Conservation (phyloP, 2,888 invertebrate genomes). For the Adelognathus sp. region DNA sequence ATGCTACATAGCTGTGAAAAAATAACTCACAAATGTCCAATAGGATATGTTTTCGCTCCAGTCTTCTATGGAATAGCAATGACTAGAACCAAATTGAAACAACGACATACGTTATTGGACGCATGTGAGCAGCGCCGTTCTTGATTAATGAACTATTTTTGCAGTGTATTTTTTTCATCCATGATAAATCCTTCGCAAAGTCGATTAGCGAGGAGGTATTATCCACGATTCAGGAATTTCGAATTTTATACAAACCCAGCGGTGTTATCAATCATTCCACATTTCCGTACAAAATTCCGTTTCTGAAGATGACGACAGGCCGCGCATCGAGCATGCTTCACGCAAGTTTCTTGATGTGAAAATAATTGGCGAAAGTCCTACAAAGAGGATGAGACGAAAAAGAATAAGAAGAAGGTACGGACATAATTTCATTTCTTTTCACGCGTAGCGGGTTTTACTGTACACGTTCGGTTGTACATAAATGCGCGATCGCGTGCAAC, state of each 20-base stretch:
- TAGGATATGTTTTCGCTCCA: too few relatives aligned
- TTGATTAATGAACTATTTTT: too few relatives aligned
- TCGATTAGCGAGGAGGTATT: background rate
- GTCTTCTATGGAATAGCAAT: too few relatives aligned
- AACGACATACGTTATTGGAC: too few relatives aligned
- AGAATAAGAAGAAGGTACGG: conserved; percentile 1
- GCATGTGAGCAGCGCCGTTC: too few relatives aligned
- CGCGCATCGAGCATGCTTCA: conserved; percentile 25
- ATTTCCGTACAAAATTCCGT: conserved; percentile 25
- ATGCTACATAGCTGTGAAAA: too few relatives aligned
- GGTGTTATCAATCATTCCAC: conserved; percentile 46
- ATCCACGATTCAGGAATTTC: conserved; percentile 27
- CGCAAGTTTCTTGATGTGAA: conserved; percentile 56
- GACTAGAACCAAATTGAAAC: too few relatives aligned
- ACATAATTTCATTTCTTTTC: conserved; percentile 38
- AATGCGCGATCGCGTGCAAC: conserved; percentile 54
- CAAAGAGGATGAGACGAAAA: too few relatives aligned
- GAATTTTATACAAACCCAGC: background rate
- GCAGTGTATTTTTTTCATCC: background rate
- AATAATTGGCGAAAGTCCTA: conserved; percentile 63
- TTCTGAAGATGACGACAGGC: conserved; percentile 28
- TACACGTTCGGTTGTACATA: conserved; percentile 41
- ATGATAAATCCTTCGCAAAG: background rate
- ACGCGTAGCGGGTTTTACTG: conserved; percentile 28
- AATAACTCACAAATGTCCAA: too few relatives aligned